Evolutionary conservation across 2,888 invertebrate species (phyloP), one percentile per base, ranked within the genome.

Genomic region (Leucania comma): DNA sequence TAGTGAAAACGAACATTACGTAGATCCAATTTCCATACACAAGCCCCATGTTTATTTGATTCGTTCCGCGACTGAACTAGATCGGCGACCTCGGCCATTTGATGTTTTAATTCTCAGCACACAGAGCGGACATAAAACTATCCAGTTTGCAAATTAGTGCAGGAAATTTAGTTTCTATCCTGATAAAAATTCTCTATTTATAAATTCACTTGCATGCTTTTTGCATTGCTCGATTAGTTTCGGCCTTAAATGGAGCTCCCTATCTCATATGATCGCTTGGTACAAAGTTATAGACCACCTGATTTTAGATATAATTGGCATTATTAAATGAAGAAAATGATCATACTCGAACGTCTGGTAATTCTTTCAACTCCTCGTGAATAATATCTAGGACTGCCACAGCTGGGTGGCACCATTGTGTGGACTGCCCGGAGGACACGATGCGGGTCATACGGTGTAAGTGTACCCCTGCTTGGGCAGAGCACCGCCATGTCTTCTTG

Each of bases 11-110:
- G 29, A 56, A 59, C 57, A 72, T 81, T 35, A 61, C 65, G 53
- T 57, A 57, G 53, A 63, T 66, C 62, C 78, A 68, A 77, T 81
- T 68, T 72, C 50, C 72, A 42, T 67, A 66, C 35, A 59, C 65
- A 51, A 58, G 53, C 24, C 6, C 54, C 38, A 77, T 65, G 68
- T 77, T 77, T 72, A 79, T 79, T 81, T 63, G 48, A 77, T 79
- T 65, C 58, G 72, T 53, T 35, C 53, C 48, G 62, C 53, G 32
- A 56, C 51, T 26, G 22, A 46, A 64, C 63, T 68, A 58, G 60
- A 64, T 63, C 26, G 60, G 57, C 22, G 46, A 26, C 57, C 60
- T 42, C 65, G 62, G 22, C 56, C 59, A 32, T 56, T 69, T 79
- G 35, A 57, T 42, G 51, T 63, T 75, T 80, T 76, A 48, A 81